Conservation (phyloP, 2,888 invertebrate genomes). For the Thysanoteuthis rhombus region DNA sequence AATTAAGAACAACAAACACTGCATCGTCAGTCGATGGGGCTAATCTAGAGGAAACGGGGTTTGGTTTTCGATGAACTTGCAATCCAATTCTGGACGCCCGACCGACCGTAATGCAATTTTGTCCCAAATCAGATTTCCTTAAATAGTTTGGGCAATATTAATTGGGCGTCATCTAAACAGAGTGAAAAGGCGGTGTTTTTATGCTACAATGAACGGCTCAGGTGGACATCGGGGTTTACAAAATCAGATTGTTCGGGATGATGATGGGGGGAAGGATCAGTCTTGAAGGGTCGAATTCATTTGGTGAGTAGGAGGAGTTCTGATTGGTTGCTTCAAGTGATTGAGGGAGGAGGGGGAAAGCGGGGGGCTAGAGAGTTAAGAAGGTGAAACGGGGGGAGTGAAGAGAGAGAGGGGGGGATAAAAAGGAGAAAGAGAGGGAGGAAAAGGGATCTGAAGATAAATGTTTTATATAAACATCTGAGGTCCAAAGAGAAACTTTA, state of each 20-base stretch:
- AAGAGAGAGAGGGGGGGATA: too few species aligned
- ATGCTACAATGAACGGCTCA: background rate
- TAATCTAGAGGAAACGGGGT: background rate
- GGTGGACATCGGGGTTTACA: background rate
- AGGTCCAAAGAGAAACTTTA: too few species aligned
- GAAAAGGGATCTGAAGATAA: too few species aligned
- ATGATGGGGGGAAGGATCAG: background rate
- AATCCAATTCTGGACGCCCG: background rate
- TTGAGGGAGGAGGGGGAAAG: too few species aligned
- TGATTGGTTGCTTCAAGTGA: too few species aligned
- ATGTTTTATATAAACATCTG: too few species aligned
- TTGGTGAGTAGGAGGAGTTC: too few species aligned
- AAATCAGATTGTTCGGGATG: background rate
- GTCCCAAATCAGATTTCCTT: conserved; percentile 20
- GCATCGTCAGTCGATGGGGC: background rate
- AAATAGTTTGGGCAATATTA: conserved; percentile 25
- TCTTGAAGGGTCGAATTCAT: background rate
- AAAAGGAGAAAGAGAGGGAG: too few species aligned
- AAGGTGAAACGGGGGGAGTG: too few species aligned
- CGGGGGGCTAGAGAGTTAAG: too few species aligned
- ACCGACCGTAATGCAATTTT: conserved; percentile 24
- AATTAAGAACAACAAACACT: conserved; percentile 19
- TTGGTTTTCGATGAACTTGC: background rate
- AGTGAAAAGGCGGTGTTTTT: background rate
- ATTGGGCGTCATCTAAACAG: background rate